Conservation (phyloP, 2,888 invertebrate genomes). For the Acronicta psi region DNA sequence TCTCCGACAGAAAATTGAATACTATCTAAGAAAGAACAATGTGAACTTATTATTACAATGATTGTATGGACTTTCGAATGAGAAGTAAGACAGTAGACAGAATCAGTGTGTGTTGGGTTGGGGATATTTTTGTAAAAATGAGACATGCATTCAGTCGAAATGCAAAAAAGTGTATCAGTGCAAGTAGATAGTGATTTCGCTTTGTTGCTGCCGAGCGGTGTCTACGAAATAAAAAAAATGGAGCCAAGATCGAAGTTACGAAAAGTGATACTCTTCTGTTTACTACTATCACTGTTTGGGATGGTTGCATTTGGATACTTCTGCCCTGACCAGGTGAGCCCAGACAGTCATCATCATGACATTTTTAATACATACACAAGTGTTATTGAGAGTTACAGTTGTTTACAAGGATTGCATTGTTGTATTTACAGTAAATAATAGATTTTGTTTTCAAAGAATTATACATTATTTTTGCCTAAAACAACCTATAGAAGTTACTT, state of each 20-base stretch:
- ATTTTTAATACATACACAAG: background rate
- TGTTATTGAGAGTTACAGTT: no score
- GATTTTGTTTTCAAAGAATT: no score
- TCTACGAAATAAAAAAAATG: constrained; percentile 95
- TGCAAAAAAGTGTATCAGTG: constrained; percentile 94
- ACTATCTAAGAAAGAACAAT: constrained; percentile 60
- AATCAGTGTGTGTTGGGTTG: constrained; percentile 70
- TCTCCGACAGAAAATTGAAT: constrained; percentile 66
- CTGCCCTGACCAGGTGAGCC: constrained; percentile 94
- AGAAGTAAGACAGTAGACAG: constrained; percentile 61
- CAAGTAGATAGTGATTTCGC: constrained; percentile 96
- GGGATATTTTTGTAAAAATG: constrained; percentile 85
- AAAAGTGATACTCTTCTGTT: constrained; percentile 94
- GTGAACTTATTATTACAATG: constrained; percentile 65
- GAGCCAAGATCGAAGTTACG: constrained; percentile 94
- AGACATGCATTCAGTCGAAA: constrained; percentile 89
- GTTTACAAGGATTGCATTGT: no score
- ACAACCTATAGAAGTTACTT: no score
- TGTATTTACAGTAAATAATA: no score
- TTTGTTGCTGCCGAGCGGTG: constrained; percentile 93
- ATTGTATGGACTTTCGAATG: constrained; percentile 55
- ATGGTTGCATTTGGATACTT: constrained; percentile 97
- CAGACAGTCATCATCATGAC: background rate
- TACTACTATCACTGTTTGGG: constrained; percentile 94
- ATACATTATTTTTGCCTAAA: no score